A percentile compares a stretch with the other conserved stretches of the same genome.
phyloP scores from a whole-genome alignment of 2,888 invertebrate genomes.

The Halictus ligatus region DNA sequence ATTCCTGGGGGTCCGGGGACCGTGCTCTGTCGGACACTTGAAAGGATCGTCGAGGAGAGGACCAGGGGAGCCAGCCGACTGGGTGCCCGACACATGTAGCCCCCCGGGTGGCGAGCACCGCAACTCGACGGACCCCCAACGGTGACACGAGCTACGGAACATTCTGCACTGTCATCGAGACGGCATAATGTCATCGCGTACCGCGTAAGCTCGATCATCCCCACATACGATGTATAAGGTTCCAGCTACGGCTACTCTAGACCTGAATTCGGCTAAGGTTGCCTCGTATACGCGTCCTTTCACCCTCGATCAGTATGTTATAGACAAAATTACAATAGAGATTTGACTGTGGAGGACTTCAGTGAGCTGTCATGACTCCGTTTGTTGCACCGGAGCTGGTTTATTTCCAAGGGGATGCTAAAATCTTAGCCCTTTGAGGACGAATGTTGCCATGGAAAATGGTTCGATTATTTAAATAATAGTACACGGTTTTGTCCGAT shows the following conservation, averaged over 20 bases:
- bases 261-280: neutral
- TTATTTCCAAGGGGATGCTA: neutral
- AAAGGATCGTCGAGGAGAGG: slow-evolving; percentile 73
- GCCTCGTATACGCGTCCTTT: neutral
- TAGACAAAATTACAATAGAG: neutral
- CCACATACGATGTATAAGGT: neutral
- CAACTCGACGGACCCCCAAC: slow-evolving; percentile 77
- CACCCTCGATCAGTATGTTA: neutral
- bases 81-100: slow-evolving; percentile 80
- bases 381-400: neutral
- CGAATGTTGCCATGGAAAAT: too few species aligned
- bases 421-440: neutral
- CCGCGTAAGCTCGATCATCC: slow-evolving; percentile 38
- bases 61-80: slow-evolving; percentile 51
- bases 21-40: slow-evolving; percentile 75
- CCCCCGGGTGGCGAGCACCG: slow-evolving; percentile 77
- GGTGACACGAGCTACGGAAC: slow-evolving; percentile 74
- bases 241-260: neutral
- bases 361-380: neutral
- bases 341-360: neutral
- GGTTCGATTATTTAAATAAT: neutral
- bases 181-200: slow-evolving; percentile 63
- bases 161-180: slow-evolving; percentile 81
- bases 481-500: neutral
- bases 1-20: slow-evolving; percentile 68